Conservation (phyloP, 2,113 vertebrate species). For the Phodopus roborovskii region DNA sequence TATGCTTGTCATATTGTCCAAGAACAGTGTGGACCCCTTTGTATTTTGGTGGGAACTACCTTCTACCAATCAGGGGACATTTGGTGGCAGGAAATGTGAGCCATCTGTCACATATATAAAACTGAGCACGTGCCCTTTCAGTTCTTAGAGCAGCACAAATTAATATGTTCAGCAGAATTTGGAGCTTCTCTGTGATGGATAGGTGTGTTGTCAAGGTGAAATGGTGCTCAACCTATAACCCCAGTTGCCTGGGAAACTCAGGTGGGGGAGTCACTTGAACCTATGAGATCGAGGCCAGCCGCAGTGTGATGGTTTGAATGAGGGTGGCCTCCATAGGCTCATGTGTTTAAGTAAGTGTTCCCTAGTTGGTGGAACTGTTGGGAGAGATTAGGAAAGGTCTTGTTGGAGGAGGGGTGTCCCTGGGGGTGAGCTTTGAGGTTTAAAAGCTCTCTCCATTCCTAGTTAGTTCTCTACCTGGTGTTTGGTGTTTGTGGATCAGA, state of each 20-base stretch:
- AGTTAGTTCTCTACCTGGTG: background rate
- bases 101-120: background rate
- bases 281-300: background rate
- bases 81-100: background rate
- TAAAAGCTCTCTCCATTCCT: background rate
- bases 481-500: background rate
- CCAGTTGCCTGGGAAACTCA: background rate
- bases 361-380: background rate
- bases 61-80: constrained; percentile 35
- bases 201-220: background rate
- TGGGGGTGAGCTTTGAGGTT: background rate
- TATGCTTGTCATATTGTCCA: background rate
- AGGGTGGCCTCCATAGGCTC: background rate
- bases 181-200: background rate
- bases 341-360: background rate
- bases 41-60: background rate
- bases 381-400: background rate
- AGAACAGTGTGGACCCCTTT: background rate
- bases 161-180: background rate
- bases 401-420: background rate
- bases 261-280: background rate
- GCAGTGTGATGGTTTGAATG: background rate
- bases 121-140: background rate
- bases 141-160: background rate
- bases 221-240: rapidly evolving